phyloP scores from a whole-genome alignment of 2,113 vertebrate species.

The Vulpes ferrilata region DNA sequence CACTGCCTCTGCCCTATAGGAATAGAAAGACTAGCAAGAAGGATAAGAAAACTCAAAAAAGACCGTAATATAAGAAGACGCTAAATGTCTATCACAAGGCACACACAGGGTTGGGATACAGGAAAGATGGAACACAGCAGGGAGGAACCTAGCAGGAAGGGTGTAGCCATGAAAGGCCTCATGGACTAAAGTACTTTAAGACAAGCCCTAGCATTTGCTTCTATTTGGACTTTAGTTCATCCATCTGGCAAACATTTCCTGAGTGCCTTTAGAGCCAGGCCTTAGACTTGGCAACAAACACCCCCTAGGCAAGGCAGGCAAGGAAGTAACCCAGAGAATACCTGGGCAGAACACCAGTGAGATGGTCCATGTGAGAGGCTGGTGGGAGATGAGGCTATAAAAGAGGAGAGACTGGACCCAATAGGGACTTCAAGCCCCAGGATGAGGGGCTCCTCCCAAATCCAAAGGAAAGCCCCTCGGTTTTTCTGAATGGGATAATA shows the following conservation, averaged over 20 bases:
- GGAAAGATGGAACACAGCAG: not conserved
- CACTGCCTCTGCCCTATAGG: not conserved
- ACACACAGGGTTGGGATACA: rapidly evolving
- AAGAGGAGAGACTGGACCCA: not conserved
- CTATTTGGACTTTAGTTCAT: not conserved
- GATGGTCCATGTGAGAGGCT: not conserved
- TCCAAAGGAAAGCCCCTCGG: not conserved
- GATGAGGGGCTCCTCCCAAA: not conserved
- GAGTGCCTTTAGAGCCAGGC: not conserved
- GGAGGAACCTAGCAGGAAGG: not conserved
- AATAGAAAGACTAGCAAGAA: not conserved
- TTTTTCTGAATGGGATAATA: not conserved
- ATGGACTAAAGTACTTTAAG: not conserved
- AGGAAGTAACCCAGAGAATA: not conserved
- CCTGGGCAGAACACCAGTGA: not conserved
- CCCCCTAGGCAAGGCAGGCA: not conserved
- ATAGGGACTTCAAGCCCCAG: not conserved
- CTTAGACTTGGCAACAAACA: not conserved
- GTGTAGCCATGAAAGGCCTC: not conserved
- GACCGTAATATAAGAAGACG: not conserved
- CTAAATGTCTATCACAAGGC: not conserved
- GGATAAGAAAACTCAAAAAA: not conserved
- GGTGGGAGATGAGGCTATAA: not conserved
- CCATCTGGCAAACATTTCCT: not conserved
- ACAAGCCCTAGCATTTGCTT: not conserved